These are phyloP conservation scores for Porphyrio hochstetteri DNA, from an alignment of 2,113 vertebrate species.

Conservation along the genomic window DNA sequence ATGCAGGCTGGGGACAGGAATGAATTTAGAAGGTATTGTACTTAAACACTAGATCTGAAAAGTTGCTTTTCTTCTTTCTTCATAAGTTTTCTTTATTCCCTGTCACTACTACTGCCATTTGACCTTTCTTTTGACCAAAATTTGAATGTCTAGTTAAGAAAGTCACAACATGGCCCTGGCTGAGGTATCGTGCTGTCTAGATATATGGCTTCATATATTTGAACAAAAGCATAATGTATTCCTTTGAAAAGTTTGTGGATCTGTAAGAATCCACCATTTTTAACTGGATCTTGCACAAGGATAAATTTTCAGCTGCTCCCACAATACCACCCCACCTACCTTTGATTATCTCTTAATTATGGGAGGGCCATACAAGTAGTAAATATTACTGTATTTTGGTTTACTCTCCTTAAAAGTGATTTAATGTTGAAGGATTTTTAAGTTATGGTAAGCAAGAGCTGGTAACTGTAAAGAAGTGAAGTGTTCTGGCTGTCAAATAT, in stretches of 20 bases:
- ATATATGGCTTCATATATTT: background rate
- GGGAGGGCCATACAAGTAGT: background rate
- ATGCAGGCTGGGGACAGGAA: conserved; percentile 94
- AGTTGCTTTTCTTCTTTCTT: background rate
- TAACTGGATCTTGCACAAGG: background rate
- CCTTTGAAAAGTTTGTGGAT: background rate
- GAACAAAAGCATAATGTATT: background rate
- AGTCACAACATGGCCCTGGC: background rate
- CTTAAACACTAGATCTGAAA: background rate
- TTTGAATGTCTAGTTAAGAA: background rate
- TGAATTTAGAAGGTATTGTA: conserved; percentile 90
- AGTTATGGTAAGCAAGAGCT: background rate
- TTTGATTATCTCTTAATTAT: background rate
- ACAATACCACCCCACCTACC: background rate
- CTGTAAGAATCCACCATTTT: background rate
- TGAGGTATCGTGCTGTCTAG: background rate
- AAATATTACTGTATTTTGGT: background rate
- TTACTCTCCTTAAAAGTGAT: background rate
- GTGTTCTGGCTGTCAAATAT: background rate
- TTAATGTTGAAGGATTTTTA: background rate
- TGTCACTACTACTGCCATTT: background rate
- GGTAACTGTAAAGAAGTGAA: background rate
- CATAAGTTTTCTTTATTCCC: background rate
- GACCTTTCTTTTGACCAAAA: background rate
- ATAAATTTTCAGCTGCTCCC: background rate